phyloP scores from a whole-genome alignment of 2,797 vertebrate species.

The Pantherophis vulpinus region DNA sequence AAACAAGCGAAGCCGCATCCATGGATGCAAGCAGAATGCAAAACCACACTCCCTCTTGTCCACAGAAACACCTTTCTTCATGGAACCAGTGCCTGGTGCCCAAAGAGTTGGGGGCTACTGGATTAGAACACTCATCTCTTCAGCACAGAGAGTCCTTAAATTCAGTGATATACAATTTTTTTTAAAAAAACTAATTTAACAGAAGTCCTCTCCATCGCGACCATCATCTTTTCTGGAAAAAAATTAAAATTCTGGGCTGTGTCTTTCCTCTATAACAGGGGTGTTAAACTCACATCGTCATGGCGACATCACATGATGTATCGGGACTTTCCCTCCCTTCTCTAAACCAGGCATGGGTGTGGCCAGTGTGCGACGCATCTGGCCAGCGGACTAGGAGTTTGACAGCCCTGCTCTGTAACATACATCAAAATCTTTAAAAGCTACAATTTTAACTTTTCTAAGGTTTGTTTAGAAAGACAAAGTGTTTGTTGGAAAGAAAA shows the following conservation, averaged over 20 bases:
- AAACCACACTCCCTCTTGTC: too few species aligned
- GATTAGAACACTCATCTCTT: background rate
- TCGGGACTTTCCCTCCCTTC: too few species aligned
- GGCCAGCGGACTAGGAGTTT: too few species aligned
- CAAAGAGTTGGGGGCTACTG: background rate
- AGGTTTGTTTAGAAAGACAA: background rate
- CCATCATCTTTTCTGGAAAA: background rate
- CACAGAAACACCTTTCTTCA: too few species aligned
- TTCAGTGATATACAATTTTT: background rate
- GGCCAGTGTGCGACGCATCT: too few species aligned
- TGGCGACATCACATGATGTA: accelerated
- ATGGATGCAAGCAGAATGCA: too few species aligned
- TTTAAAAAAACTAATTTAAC: background rate
- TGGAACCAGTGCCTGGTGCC: too few species aligned
- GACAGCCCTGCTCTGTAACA: background rate
- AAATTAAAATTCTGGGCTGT: background rate
- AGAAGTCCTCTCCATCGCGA: background rate
- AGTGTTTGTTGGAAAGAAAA: background rate
- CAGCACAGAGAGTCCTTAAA: background rate
- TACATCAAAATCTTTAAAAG: background rate
- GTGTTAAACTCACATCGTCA: too few species aligned
- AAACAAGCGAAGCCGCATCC: too few species aligned
- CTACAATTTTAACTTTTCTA: background rate
- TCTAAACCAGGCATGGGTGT: too few species aligned
- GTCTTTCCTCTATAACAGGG: background rate